Percentiles rank a stretch among this genome's conserved stretches.
Evolutionary conservation across 2,888 invertebrate genomes (phyloP).

Genomic region (Opisthograptis luteolata): DNA sequence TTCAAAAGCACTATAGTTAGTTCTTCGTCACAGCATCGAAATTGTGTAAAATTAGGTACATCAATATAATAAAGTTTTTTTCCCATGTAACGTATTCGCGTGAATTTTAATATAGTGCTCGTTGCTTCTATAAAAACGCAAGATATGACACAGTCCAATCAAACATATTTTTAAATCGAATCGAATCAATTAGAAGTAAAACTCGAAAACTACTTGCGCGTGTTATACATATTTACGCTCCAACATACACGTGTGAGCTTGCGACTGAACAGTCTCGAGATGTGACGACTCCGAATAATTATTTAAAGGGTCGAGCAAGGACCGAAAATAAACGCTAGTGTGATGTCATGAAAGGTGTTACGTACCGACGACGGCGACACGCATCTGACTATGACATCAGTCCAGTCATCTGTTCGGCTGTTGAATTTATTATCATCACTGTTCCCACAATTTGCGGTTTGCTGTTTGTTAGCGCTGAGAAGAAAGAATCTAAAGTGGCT

Average conservation of each 20-base stretch:
- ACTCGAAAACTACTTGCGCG: constrained; percentile 15
- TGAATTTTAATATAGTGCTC: no score
- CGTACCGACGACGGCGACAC: constrained; percentile 61
- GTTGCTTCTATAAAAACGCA: neutral
- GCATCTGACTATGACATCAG: constrained; percentile 78
- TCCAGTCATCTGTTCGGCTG: constrained; percentile 63
- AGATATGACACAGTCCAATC: neutral
- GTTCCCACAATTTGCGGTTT: constrained; percentile 56
- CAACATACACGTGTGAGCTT: constrained; percentile 44
- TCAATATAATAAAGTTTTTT: no score
- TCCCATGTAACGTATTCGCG: no score
- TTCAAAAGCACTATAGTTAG: no score
- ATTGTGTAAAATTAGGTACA: no score
- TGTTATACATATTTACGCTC: constrained; percentile 18
- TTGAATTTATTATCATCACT: constrained; percentile 63
- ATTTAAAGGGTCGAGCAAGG: constrained; percentile 73
- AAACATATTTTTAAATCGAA: neutral
- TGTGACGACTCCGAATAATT: constrained; percentile 68
- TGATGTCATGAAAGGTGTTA: constrained; percentile 80
- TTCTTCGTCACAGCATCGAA: no score
- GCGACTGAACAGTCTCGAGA: constrained; percentile 52
- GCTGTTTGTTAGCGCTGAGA: constrained; percentile 26
- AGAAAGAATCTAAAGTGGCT: constrained; percentile 3
- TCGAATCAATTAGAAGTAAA: neutral
- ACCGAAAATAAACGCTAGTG: constrained; percentile 75